Percentiles rank a stretch among this genome's conserved stretches.
Evolutionary conservation across 2,797 vertebrate genomes (phyloP).

Genomic region (Acrocephalus scirpaceus): DNA sequence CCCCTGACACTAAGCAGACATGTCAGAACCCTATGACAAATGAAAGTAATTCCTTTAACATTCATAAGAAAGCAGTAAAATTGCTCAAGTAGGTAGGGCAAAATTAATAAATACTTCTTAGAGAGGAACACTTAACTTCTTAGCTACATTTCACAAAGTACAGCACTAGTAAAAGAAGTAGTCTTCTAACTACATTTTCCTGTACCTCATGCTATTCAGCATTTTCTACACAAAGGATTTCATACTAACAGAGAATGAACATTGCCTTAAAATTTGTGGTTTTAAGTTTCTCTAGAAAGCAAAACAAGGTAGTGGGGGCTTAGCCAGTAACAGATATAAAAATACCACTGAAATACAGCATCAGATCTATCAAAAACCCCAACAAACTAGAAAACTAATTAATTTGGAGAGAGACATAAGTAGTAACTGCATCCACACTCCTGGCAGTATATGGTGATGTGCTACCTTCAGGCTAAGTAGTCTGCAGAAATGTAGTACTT

Average conservation of each 20-base stretch:
- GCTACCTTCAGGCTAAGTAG: not conserved
- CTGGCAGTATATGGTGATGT: not conserved
- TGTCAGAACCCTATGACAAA: not conserved
- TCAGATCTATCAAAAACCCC: not conserved
- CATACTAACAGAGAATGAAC: not conserved
- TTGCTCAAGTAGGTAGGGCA: not conserved
- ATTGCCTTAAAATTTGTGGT: not conserved
- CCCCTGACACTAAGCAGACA: not conserved
- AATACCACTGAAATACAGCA: not conserved
- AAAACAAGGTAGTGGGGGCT: not conserved
- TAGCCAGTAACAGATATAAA: not conserved
- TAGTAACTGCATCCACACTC: not conserved
- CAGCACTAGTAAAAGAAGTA: not conserved
- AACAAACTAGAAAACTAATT: not conserved
- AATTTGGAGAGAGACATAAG: not conserved
- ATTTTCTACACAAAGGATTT: not conserved
- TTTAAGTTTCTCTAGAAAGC: not conserved
- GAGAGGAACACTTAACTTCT: not conserved
- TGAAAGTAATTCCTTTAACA: not conserved
- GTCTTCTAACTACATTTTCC: not conserved
- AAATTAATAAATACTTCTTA: not conserved
- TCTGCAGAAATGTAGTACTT: not conserved
- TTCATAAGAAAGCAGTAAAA: not conserved
- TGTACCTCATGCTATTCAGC: not conserved
- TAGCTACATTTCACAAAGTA: not conserved